A percentile compares a stretch with the other conserved stretches of the same genome.
phyloP scores from a whole-genome alignment of 2,888 invertebrate species.

The Itoplectis maculator region DNA sequence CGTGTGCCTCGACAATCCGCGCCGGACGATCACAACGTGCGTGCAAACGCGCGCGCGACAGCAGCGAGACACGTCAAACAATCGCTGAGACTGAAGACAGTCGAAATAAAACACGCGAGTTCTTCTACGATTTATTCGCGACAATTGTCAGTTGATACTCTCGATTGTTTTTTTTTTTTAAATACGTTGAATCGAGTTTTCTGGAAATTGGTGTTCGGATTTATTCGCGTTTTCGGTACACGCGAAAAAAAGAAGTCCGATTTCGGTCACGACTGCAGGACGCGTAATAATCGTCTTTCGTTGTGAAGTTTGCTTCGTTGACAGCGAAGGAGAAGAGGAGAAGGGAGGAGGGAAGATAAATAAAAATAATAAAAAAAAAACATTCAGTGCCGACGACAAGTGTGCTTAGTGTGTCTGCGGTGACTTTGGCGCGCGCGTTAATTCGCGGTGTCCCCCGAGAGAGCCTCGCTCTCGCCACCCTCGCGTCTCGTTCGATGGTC shows the following conservation, averaged over 20 bases:
- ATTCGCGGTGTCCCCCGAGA: conserved; percentile 1
- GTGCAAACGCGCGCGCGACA: too few relatives aligned
- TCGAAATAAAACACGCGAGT: conserved; percentile 16
- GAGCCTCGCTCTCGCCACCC: conserved; percentile 1
- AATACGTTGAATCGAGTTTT: too few relatives aligned
- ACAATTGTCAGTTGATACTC: too few relatives aligned
- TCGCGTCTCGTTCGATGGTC: conserved; percentile 59
- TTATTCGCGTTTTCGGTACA: not conserved
- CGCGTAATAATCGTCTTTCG: conserved; percentile 5
- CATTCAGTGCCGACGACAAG: conserved; percentile 44
- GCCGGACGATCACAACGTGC: not conserved
- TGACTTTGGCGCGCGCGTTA: not conserved
- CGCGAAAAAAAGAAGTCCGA: not conserved
- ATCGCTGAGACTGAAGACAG: too few relatives aligned
- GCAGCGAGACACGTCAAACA: conserved; percentile 15
- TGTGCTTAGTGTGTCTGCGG: conserved; percentile 36
- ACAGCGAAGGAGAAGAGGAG: not conserved
- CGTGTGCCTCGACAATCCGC: conserved; percentile 22
- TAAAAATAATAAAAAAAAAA: conserved; percentile 13
- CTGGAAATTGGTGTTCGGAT: not conserved
- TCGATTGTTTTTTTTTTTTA: too few relatives aligned
- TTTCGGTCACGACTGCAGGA: too few relatives aligned
- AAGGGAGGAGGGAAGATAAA: not conserved
- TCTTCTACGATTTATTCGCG: not conserved
- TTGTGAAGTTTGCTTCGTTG: conserved; percentile 35